Evolutionary conservation across 2,797 vertebrate genomes (phyloP).

Genomic region (Molossus molossus): DNA sequence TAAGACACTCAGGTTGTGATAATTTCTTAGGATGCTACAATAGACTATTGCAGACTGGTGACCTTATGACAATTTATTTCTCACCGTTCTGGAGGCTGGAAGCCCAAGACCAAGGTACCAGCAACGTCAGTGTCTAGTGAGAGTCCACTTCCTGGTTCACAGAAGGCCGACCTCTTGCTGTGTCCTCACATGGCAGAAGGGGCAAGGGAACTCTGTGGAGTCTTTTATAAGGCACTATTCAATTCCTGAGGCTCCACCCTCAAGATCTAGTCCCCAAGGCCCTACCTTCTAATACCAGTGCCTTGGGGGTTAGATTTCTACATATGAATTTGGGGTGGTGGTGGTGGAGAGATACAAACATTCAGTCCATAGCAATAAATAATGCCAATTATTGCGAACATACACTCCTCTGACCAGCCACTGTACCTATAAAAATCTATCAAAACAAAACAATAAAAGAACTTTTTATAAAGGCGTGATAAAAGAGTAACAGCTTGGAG

Average conservation of each 20-base stretch:
- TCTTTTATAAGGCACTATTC: not conserved
- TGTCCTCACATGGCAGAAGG: no score
- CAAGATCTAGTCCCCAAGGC: not conserved
- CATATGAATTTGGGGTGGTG: not conserved
- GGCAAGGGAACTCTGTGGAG: not conserved
- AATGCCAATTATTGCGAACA: not conserved
- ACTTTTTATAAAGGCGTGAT: not conserved
- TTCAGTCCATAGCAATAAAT: not conserved
- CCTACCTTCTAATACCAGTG: not conserved
- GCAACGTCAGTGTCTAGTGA: not conserved
- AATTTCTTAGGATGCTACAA: not conserved
- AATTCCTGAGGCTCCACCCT: not conserved
- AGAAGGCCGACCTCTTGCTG: not conserved
- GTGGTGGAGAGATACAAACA: not conserved
- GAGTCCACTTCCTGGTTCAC: not conserved
- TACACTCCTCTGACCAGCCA: not conserved
- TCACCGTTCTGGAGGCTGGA: not conserved
- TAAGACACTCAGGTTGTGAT: not conserved
- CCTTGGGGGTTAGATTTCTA: not conserved
- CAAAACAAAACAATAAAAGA: not conserved
- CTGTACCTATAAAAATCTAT: not conserved
- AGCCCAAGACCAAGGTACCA: not conserved
- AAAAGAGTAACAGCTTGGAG: not conserved
- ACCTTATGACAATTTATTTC: not conserved
- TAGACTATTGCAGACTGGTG: not conserved